These are phyloP conservation scores for Eulemur macaco DNA, from an alignment of 2,113 vertebrate genomes.

Conservation along the genomic window DNA sequence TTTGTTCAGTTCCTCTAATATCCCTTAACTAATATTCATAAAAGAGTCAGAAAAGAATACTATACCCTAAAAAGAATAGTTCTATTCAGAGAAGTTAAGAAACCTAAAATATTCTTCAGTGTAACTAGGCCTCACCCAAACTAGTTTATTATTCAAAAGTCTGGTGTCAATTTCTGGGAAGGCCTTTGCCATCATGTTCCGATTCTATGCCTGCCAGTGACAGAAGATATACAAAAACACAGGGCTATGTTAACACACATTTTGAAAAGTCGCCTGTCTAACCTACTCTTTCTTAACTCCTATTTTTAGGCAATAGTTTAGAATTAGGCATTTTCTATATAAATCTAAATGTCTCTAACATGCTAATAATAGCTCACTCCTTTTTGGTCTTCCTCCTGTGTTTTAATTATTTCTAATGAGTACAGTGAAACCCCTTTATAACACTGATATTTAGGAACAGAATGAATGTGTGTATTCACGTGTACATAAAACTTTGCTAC, in stretches of 20 bases:
- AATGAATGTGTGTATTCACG: neutral
- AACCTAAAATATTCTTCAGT: neutral
- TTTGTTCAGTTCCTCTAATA: slow-evolving; percentile 1
- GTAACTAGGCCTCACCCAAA: neutral
- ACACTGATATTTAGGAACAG: neutral
- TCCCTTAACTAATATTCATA: neutral
- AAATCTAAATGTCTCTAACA: neutral
- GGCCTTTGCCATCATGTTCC: neutral
- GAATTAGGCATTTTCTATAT: neutral
- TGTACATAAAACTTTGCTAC: neutral
- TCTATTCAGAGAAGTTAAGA: neutral
- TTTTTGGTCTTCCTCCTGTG: neutral
- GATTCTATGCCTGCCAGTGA: neutral
- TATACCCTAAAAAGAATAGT: neutral
- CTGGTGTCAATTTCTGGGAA: neutral
- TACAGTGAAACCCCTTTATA: neutral
- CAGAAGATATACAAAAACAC: neutral
- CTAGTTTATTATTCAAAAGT: neutral
- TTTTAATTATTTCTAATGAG: neutral
- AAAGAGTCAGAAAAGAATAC: neutral
- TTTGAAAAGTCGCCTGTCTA: neutral
- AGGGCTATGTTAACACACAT: neutral
- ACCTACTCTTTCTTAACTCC: neutral
- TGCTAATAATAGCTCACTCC: neutral
- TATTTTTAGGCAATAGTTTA: neutral